Evolutionary conservation across 2,797 vertebrate genomes (phyloP), one percentile per base, ranked within the genome.

Genomic region (Otolemur crassicaudatus): DNA sequence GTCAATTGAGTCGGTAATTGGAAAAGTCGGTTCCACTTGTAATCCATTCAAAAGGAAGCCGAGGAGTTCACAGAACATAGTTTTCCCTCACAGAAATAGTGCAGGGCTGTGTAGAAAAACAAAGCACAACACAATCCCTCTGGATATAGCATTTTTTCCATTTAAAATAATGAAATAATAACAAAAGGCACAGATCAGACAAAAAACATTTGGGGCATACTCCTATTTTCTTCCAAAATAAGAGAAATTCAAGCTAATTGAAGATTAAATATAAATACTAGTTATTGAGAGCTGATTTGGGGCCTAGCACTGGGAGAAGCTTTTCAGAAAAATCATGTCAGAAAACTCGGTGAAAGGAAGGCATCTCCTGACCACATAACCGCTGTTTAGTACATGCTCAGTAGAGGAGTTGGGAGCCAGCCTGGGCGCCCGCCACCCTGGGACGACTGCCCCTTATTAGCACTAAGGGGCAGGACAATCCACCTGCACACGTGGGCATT

Each of bases 1-100:
- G 97, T 96, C 96, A 97, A 80, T 97, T 94, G 93, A 93, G 70
- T 60, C 91, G 90, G 80, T 87, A 92, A 97, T 93, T 96, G 94
- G 87, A 98, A 98, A 80, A 97, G 96, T 95, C 93, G 93, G 84
- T 76, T 90, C 97, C 76, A 87, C 92, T 90, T 92, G 97, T 96
- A 97, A 98, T 94, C 87, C 70, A 85, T 76, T 93, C 84, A 61
- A 83, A 97, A 95, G 82, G 43, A 86, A 92, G 94, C 88, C 87
- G 90, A 67, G 76, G 63, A 83, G 97, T 94, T 60, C 80, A 92
- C 58, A 82, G 43, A 94, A 95, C 43, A 7, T 31, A 20, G 94
- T 90, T 96, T 91, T 79, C 17, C 80, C 43, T 37, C 82, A 72
- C 37, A 96, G 83, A 94, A 96, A 94, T 46, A 40, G 70, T 65